Percentiles rank a stretch among this genome's conserved stretches.
Conservation (phyloP, 2,888 invertebrate species). For the Neoscelio sp. region DNA sequence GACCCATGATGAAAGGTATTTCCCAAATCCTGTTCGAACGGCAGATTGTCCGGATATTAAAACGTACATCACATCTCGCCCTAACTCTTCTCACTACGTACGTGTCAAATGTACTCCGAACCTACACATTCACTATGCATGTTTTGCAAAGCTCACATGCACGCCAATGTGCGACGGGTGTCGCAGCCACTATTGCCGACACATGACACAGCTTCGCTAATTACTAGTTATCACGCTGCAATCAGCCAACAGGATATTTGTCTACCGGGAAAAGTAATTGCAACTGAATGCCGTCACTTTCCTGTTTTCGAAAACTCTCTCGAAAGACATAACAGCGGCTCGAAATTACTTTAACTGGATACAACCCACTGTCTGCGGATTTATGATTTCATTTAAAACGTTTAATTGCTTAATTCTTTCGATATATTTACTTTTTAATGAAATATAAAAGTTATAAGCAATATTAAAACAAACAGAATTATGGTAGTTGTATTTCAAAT, state of each 20-base stretch:
- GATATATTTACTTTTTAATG: no score
- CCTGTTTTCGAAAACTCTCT: conserved; percentile 16
- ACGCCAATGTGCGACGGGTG: conserved; percentile 46
- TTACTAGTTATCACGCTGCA: conserved; percentile 71
- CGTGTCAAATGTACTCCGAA: conserved; percentile 42
- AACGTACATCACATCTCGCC: conserved; percentile 66
- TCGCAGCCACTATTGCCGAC: conserved; percentile 55
- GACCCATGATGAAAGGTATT: no score
- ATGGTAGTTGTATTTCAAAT: no score
- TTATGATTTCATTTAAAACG: not conserved
- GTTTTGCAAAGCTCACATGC: conserved; percentile 49
- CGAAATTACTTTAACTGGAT: conserved; percentile 7
- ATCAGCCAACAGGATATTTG: conserved; percentile 73
- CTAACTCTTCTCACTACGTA: conserved; percentile 52
- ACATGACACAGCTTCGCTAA: conserved; percentile 68
- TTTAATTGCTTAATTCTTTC: no score
- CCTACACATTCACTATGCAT: conserved; percentile 34
- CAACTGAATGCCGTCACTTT: conserved; percentile 47
- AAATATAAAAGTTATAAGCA: no score
- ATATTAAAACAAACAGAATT: no score
- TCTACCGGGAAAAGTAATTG: conserved; percentile 70
- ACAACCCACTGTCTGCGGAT: not conserved
- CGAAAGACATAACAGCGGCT: not conserved
- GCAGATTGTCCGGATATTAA: conserved; percentile 71
- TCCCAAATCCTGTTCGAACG: conserved; percentile 44